Evolutionary conservation across 2,797 vertebrate species (phyloP).

Genomic region (Propithecus deckenii): DNA sequence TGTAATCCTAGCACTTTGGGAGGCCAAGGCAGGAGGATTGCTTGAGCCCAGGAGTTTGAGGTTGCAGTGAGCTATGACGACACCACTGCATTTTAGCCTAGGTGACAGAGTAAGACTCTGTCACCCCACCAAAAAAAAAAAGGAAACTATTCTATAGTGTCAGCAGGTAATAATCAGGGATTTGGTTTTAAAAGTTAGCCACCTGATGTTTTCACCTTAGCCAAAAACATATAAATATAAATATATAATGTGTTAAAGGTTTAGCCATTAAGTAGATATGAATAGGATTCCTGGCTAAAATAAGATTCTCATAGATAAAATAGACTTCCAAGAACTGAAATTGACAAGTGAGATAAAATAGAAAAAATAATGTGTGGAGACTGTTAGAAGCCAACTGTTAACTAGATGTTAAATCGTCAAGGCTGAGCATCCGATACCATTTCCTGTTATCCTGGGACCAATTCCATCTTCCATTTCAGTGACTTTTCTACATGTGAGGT

Average conservation of each 20-base stretch:
- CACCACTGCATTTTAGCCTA: not conserved
- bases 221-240: not conserved
- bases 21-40: not conserved
- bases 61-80: not conserved
- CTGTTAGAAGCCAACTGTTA: not conserved
- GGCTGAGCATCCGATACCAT: not conserved
- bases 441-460: not conserved
- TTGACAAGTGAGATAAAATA: not conserved
- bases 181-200: constrained; percentile 32
- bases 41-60: not conserved
- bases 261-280: not conserved
- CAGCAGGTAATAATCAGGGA: not conserved
- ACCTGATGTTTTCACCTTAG: not conserved
- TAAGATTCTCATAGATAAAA: constrained; percentile 10
- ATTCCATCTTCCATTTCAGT: constrained; percentile 6
- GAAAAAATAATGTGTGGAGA: not conserved
- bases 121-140: too few species aligned
- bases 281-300: constrained; percentile 31
- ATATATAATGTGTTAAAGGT: not conserved
- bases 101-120: not conserved
- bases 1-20: not conserved
- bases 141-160: not conserved
- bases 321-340: constrained; percentile 15
- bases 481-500: not conserved
- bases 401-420: not conserved